These are phyloP conservation scores for Alitta virens DNA, from an alignment of 2,888 invertebrate genomes.

Conservation along the genomic window DNA sequence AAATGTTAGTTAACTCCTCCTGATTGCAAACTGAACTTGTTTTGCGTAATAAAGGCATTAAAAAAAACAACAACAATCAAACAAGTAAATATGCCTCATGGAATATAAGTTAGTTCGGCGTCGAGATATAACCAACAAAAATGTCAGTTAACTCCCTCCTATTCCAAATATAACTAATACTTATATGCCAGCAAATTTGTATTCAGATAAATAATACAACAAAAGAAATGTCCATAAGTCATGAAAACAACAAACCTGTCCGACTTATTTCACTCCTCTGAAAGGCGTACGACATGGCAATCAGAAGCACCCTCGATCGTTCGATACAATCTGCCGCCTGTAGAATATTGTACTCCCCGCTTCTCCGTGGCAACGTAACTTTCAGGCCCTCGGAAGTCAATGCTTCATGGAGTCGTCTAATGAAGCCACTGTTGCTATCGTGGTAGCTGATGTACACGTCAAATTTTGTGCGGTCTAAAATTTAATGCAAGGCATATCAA, in stretches of 20 bases:
- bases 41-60: no score
- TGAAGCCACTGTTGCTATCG: neutral
- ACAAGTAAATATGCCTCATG: no score
- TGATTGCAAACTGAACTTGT: no score
- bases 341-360: neutral
- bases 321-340: constrained; percentile 11
- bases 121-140: no score
- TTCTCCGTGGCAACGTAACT: constrained; percentile 1
- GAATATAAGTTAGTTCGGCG: no score
- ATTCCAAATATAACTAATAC: no score
- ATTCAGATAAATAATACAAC: no score
- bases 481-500: no score
- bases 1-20: no score
- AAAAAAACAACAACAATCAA: no score
- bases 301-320: constrained; percentile 6
- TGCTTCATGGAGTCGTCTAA: constrained; percentile 5
- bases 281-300: constrained; percentile 7
- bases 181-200: no score
- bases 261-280: constrained; percentile 12
- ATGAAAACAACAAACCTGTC: neutral
- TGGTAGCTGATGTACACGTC: constrained; percentile 15
- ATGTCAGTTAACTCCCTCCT: no score
- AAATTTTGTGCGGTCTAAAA: neutral
- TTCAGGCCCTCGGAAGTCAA: constrained; percentile 6
- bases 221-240: neutral